These are phyloP conservation scores for Bradypodion ventrale DNA, from an alignment of 2,797 vertebrate genomes.

Conservation along the genomic window DNA sequence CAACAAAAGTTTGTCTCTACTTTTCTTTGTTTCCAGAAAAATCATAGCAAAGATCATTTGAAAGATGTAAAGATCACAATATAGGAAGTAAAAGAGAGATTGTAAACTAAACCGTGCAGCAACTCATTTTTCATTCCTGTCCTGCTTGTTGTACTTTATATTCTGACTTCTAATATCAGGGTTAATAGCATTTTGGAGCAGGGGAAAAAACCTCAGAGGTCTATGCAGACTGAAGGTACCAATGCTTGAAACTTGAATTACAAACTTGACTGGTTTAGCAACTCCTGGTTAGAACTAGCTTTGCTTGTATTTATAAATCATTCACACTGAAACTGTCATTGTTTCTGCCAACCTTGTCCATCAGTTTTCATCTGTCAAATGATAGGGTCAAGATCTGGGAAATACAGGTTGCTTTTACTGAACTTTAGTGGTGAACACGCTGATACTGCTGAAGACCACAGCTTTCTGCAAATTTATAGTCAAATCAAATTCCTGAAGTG, in stretches of 20 bases:
- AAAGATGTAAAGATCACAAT: slow-evolving; percentile 41
- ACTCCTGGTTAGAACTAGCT: slow-evolving; percentile 61
- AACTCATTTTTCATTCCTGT: background rate
- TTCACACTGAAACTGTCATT: slow-evolving; percentile 59
- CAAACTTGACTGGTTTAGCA: slow-evolving; percentile 68
- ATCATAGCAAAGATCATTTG: slow-evolving; percentile 47
- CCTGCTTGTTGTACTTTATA: slow-evolving; percentile 57
- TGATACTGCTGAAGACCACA: slow-evolving; percentile 58
- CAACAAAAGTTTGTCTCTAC: slow-evolving; percentile 52
- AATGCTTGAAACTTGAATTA: slow-evolving; percentile 62
- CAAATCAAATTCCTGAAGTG: slow-evolving; percentile 57
- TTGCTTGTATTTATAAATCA: slow-evolving; percentile 62
- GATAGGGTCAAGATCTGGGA: slow-evolving; percentile 59
- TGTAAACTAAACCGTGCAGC: slow-evolving; percentile 48
- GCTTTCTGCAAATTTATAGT: slow-evolving; percentile 49
- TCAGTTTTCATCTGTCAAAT: slow-evolving; percentile 65
- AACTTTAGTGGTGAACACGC: slow-evolving; percentile 50
- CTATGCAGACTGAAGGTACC: slow-evolving; percentile 59
- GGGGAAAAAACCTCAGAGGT: slow-evolving; percentile 55
- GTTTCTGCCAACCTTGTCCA: slow-evolving; percentile 56
- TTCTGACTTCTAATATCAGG: slow-evolving; percentile 60
- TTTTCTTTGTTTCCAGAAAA: slow-evolving; percentile 55
- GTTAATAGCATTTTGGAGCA: slow-evolving; percentile 62
- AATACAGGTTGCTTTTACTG: slow-evolving; percentile 54
- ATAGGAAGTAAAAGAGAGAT: slow-evolving; percentile 39